Evolutionary conservation across 2,797 vertebrate species (phyloP).

Genomic region (Etheostoma perlongum): DNA sequence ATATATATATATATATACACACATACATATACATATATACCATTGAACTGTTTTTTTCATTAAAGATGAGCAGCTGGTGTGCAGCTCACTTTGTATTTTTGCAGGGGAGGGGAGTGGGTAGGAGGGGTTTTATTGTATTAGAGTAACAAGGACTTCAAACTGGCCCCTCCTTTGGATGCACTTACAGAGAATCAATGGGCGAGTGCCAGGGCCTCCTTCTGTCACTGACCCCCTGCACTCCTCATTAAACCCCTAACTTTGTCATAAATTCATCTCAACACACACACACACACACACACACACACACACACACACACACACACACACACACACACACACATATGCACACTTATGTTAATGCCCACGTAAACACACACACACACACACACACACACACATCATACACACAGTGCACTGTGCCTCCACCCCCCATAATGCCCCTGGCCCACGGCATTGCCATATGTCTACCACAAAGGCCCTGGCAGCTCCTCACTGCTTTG

Average conservation of each 20-base stretch:
- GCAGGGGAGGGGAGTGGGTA: not conserved
- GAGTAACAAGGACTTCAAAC: constrained; percentile 58
- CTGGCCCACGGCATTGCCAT: constrained; percentile 73
- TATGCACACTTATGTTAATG: not conserved
- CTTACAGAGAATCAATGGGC: constrained; percentile 46
- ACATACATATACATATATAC: constrained; percentile 6
- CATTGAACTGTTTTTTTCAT: constrained; percentile 16
- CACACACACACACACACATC: constrained; percentile 8
- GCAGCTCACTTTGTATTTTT: constrained; percentile 16
- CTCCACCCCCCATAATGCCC: constrained; percentile 56
- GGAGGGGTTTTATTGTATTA: constrained; percentile 45
- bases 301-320: not conserved
- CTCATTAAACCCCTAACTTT: constrained; percentile 72
- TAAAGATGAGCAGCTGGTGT: constrained; percentile 25
- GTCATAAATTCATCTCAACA: constrained; percentile 58
- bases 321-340: constrained; percentile 19
- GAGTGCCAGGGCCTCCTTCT: constrained; percentile 59
- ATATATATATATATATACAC: constrained; percentile 16
- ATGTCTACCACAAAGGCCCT: constrained; percentile 72
- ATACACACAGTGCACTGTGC: constrained; percentile 42
- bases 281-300: constrained; percentile 16
- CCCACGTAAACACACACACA: constrained; percentile 3
- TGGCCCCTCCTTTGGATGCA: constrained; percentile 55
- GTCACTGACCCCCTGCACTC: constrained; percentile 54
- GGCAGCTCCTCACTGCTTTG: constrained; percentile 65